Percentiles rank a stretch among this genome's conserved stretches.
These are phyloP conservation scores for Latrodectus elegans DNA, from an alignment of 2,888 invertebrate genomes.

Conservation along the genomic window DNA sequence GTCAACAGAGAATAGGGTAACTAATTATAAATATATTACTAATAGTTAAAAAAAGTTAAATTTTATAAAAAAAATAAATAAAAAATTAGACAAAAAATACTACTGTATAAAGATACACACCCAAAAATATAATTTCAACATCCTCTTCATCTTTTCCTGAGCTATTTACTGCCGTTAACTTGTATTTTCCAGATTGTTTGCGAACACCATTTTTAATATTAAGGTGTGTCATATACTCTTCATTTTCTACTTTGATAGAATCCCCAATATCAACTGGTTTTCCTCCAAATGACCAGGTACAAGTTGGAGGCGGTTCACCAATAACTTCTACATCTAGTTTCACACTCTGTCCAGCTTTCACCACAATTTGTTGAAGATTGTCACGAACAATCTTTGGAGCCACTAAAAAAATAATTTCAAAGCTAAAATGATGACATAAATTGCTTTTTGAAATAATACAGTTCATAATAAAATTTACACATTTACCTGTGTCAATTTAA, in stretches of 20 bases:
- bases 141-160: slow-evolving; percentile 75
- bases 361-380: slow-evolving; percentile 88
- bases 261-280: slow-evolving; percentile 72
- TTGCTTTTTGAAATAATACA: no score
- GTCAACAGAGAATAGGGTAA: no score
- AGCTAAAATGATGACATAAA: no score
- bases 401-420: slow-evolving; percentile 77
- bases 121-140: slow-evolving; percentile 76
- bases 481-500: no score
- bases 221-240: slow-evolving; percentile 76
- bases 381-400: slow-evolving; percentile 95
- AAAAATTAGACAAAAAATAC: no score
- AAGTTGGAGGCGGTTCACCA: slow-evolving; percentile 97
- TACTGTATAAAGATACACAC: slow-evolving; percentile 31
- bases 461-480: no score
- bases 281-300: slow-evolving; percentile 89
- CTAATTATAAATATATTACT: no score
- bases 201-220: slow-evolving; percentile 74
- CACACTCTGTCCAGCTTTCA: slow-evolving; percentile 96
- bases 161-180: slow-evolving; percentile 74
- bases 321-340: slow-evolving; percentile 94
- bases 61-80: no score
- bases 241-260: slow-evolving; percentile 72
- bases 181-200: slow-evolving; percentile 75
- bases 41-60: no score